Conservation (phyloP, 2,888 invertebrate species). For the Lasius fuliginosus region DNA sequence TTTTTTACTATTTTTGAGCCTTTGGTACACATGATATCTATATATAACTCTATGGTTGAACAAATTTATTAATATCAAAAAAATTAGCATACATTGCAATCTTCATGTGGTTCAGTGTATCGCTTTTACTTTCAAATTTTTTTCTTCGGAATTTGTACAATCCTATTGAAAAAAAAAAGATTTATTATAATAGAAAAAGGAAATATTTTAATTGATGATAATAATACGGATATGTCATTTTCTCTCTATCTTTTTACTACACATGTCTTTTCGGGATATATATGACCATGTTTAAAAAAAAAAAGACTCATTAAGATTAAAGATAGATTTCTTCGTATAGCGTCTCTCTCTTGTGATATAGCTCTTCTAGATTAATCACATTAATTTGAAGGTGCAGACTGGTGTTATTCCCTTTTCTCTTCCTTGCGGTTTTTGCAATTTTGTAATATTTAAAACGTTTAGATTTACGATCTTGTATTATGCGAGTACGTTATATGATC, state of each 20-base stretch:
- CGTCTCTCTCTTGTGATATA: slow-evolving; percentile 56
- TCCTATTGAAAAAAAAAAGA: not conserved
- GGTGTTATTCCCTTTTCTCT: not conserved
- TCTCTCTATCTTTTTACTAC: not conserved
- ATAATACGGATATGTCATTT: not conserved
- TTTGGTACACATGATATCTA: not conserved
- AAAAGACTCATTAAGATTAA: slow-evolving; percentile 24
- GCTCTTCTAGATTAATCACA: slow-evolving; percentile 24
- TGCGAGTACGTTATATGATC: slow-evolving; percentile 61
- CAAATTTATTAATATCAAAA: slow-evolving; percentile 1
- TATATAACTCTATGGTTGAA: not conserved
- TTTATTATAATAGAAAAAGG: not conserved
- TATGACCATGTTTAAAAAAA: not conserved
- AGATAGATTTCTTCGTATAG: slow-evolving; percentile 61
- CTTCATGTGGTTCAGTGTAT: slow-evolving; percentile 1
- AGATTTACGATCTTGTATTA: slow-evolving; percentile 59
- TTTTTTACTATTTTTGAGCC: not conserved
- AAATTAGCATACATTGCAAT: not conserved
- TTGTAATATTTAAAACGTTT: slow-evolving; percentile 68
- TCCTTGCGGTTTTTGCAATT: slow-evolving; percentile 69
- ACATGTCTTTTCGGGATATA: not conserved
- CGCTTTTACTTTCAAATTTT: not conserved
- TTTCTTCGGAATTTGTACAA: not conserved
- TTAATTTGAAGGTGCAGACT: not conserved
- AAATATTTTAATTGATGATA: slow-evolving; percentile 18